Evolutionary conservation across 2,888 invertebrate genomes (phyloP).

Genomic region (Cetonia aurata): DNA sequence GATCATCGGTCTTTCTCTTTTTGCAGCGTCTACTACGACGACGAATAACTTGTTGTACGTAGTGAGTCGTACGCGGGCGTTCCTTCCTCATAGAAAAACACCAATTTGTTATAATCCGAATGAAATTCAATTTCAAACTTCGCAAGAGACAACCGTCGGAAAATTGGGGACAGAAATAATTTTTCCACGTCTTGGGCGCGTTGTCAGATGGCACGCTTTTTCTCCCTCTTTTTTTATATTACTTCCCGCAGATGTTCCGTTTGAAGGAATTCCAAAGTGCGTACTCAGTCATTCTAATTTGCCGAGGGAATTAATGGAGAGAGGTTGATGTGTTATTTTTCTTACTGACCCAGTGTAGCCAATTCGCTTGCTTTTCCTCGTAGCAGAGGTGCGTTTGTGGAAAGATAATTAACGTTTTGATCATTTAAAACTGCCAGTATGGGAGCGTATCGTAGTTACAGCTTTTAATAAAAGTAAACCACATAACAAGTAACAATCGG

Average conservation of each 20-base stretch:
- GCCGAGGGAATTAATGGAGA: conserved; percentile 24
- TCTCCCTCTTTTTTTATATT: background rate
- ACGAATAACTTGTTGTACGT: conserved; percentile 2
- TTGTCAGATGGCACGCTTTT: background rate
- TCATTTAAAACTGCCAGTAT: too few species aligned
- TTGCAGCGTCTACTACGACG: background rate
- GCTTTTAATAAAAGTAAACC: too few species aligned
- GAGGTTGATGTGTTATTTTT: conserved; percentile 30
- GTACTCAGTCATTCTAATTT: conserved; percentile 7
- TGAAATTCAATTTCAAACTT: conserved; percentile 38
- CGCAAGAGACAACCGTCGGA: conserved; percentile 32
- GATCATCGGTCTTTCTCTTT: background rate
- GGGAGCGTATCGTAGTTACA: too few species aligned
- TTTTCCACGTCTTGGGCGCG: conserved; percentile 19
- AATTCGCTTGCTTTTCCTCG: too few species aligned
- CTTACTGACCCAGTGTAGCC: background rate
- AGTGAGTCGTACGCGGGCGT: background rate
- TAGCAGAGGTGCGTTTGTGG: too few species aligned
- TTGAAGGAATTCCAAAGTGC: background rate
- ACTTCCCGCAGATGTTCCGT: background rate
- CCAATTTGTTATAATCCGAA: conserved; percentile 41
- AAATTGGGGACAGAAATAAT: conserved; percentile 32
- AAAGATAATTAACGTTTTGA: too few species aligned
- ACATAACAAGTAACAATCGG: too few species aligned
- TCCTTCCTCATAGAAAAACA: conserved; percentile 22